Evolutionary conservation across 2,797 vertebrate genomes (phyloP), one percentile per base, ranked within the genome.

Genomic region (Sebastes taczanowskii): DNA sequence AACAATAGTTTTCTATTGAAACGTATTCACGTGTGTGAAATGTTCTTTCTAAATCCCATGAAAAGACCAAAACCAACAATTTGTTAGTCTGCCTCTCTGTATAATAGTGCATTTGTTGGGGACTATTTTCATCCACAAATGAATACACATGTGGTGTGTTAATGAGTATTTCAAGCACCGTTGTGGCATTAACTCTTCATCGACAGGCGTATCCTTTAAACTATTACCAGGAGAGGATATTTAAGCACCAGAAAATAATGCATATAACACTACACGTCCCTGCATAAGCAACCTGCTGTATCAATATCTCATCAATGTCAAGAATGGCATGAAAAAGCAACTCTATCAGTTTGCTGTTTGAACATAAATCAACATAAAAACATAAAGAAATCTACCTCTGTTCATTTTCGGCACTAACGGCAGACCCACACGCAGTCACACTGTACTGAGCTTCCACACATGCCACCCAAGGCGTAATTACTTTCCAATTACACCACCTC

Each of bases 401-500:
- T 58, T 38, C 2, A 2, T 60, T 76, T 70, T 11, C 25, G 32
- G 7, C 52, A 23, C n/a, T 11, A 62, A 64, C 16, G 55, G 38
- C 29, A 67, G 70, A 18, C 42, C 71, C 35, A 35, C 22, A 67
- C 60, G 65, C 64, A 71, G 76, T 74, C 72, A 78, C 62, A 80
- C 59, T 79, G 46, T 38, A 59, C 69, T 66, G 55, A 61, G 80
- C 77, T 69, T 63, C 61, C 63, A 80, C 65, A 79, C 78, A 68
- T 67, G 71, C 75, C 71, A 82, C 68, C 49, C 18, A 56, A 66
- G 61, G 67, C 16, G 1, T 77, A 77, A 85, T 84, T 85, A 71
- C 79, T 74, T 70, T 75, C 30, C 68, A 85, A 82, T 74, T 78
- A 82, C 80, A 73, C 49, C 67, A 35, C 52, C 68, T 74, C 35